Evolutionary conservation across 1,140 invertebrate genomes (phyloP).

Genomic region (Andricus grossulariae): DNA sequence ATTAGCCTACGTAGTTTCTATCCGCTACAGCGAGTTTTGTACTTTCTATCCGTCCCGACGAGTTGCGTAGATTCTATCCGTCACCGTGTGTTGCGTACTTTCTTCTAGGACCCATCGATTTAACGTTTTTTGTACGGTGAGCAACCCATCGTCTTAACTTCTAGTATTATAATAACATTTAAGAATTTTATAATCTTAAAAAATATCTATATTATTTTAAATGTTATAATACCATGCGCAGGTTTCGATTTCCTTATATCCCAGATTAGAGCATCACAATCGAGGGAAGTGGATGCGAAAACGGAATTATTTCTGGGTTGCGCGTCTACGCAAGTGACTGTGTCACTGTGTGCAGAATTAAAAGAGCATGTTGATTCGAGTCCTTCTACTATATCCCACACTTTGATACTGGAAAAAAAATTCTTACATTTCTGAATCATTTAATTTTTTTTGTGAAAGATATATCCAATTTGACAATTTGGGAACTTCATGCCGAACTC

Average conservation of each 20-base stretch:
- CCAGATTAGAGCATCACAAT: slow-evolving; percentile 66
- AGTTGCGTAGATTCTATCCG: too few relatives aligned
- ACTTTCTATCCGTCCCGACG: too few relatives aligned
- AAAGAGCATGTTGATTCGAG: slow-evolving; percentile 59
- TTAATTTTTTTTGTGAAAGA: too few relatives aligned
- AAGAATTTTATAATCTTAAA: not conserved
- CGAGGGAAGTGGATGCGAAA: slow-evolving; percentile 65
- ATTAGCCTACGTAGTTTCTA: too few relatives aligned
- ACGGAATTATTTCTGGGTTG: slow-evolving; percentile 56
- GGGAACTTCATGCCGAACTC: too few relatives aligned
- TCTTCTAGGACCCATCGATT: too few relatives aligned
- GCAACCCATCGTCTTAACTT: too few relatives aligned
- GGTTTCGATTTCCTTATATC: slow-evolving; percentile 64
- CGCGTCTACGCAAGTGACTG: slow-evolving; percentile 60
- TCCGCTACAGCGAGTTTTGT: too few relatives aligned
- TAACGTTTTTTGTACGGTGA: too few relatives aligned
- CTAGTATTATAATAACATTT: not conserved
- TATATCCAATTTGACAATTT: too few relatives aligned
- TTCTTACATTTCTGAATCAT: not conserved
- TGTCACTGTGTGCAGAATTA: slow-evolving; percentile 60
- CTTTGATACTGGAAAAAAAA: slow-evolving; percentile 65
- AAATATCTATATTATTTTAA: not conserved
- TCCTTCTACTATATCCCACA: slow-evolving; percentile 63
- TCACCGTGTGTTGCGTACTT: too few relatives aligned
- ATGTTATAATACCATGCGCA: slow-evolving; percentile 56